These are phyloP conservation scores for Hermaeophaga mercurialis DNA, from an alignment of 2,888 invertebrate species.

Conservation along the genomic window DNA sequence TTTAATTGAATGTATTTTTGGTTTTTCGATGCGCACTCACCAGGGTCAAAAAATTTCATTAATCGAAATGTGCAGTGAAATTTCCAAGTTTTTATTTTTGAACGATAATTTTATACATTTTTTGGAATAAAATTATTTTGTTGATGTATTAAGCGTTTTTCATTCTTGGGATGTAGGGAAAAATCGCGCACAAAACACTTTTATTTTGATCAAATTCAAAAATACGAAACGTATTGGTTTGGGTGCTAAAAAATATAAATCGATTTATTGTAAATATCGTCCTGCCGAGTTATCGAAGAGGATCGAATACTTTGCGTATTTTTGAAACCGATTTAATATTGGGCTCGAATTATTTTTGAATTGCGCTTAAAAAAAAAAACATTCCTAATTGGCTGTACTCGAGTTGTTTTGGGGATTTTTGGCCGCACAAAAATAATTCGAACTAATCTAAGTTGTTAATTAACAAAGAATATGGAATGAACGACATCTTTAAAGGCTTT, in stretches of 20 bases:
- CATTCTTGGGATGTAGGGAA: constrained; percentile 15
- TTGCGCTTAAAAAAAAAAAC: too few species aligned
- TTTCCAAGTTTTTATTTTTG: constrained; percentile 43
- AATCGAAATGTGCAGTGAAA: constrained; percentile 33
- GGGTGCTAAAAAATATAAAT: too few species aligned
- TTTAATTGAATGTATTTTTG: constrained; percentile 2
- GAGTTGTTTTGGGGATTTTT: too few species aligned
- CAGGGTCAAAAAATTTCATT: constrained; percentile 6
- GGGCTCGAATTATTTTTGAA: constrained; percentile 28
- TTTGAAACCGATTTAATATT: too few species aligned
- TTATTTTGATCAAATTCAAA: neutral
- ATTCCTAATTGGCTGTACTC: too few species aligned
- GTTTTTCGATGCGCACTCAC: neutral
- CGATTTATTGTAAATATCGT: too few species aligned
- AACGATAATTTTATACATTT: constrained; percentile 38
- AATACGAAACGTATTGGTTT: neutral
- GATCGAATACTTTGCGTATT: too few species aligned
- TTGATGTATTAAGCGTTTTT: constrained; percentile 36
- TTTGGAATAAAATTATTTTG: constrained; percentile 48
- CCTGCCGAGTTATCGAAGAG: too few species aligned
- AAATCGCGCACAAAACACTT: constrained; percentile 28
- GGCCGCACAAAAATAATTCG: constrained; percentile 24
- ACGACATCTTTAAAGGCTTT: neutral
- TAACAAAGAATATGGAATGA: constrained; percentile 10
- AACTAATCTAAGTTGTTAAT: constrained; percentile 24